phyloP scores from a whole-genome alignment of 2,888 invertebrate species.

The Opisthograptis luteolata region DNA sequence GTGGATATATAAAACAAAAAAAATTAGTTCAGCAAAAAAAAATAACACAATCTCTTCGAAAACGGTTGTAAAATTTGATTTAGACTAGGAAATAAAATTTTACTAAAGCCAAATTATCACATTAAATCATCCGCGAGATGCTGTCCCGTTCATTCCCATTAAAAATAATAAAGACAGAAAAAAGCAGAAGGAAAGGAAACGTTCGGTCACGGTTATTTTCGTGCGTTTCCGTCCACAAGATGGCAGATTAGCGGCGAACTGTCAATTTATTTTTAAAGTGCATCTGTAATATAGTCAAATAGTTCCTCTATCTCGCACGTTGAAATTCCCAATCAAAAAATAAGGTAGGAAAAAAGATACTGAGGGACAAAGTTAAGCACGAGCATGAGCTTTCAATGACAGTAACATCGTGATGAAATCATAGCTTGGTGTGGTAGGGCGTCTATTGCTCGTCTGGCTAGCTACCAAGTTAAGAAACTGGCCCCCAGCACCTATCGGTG shows the following conservation, averaged over 20 bases:
- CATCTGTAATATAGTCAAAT: too few relatives aligned
- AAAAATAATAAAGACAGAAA: constrained; percentile 21
- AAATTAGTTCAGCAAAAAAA: neutral
- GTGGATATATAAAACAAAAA: too few relatives aligned
- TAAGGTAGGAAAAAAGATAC: too few relatives aligned
- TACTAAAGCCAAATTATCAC: constrained; percentile 31
- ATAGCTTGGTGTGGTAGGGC: too few relatives aligned
- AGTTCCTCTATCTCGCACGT: too few relatives aligned
- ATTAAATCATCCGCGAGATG: constrained; percentile 33
- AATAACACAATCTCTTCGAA: neutral
- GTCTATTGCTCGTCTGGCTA: too few relatives aligned
- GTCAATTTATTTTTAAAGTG: constrained; percentile 19
- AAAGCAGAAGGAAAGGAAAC: constrained; percentile 28
- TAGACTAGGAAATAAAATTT: constrained; percentile 11
- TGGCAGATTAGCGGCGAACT: constrained; percentile 37
- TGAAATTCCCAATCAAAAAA: too few relatives aligned
- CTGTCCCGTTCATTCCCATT: constrained; percentile 29
- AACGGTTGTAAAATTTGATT: constrained; percentile 2
- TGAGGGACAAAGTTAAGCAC: too few relatives aligned
- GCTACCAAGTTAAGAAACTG: too few relatives aligned
- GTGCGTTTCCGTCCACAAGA: constrained; percentile 60
- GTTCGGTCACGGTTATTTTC: constrained; percentile 58
- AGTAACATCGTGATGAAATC: too few relatives aligned
- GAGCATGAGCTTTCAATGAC: too few relatives aligned
- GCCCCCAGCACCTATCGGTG: too few relatives aligned